A percentile compares a stretch with the other conserved stretches of the same genome.
phyloP scores from a whole-genome alignment of 2,113 vertebrate genomes.

The Aix galericulata region DNA sequence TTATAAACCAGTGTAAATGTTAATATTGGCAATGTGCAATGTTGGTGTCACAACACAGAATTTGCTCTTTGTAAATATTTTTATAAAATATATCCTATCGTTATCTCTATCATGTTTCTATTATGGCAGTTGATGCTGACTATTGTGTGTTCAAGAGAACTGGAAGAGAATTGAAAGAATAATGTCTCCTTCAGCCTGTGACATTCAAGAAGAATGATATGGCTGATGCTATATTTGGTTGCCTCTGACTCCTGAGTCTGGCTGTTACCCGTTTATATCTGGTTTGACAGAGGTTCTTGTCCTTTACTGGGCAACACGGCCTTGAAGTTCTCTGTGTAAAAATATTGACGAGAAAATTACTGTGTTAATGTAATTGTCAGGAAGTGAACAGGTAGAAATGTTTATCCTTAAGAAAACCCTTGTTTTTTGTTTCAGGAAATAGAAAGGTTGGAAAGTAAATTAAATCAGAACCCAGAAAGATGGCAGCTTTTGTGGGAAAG shows the following conservation, averaged over 20 bases:
- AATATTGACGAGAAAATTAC: background rate
- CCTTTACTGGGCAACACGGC: background rate
- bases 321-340: background rate
- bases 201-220: background rate
- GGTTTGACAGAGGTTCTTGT: background rate
- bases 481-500: constrained; percentile 94
- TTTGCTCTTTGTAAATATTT: constrained; percentile 48
- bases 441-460: constrained; percentile 88
- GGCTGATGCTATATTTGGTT: background rate
- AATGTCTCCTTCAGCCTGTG: background rate
- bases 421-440: constrained; percentile 86
- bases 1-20: constrained; percentile 28
- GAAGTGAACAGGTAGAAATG: background rate
- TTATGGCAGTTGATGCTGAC: background rate
- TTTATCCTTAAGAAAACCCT: constrained; percentile 19
- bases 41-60: constrained; percentile 23
- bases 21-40: constrained; percentile 25
- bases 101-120: constrained; percentile 1
- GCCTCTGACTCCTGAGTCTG: background rate
- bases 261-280: background rate
- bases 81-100: constrained; percentile 17
- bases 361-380: background rate
- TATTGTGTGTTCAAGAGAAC: background rate
- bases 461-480: constrained; percentile 88
- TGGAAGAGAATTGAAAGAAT: background rate